Evolutionary conservation across 2,797 vertebrate species (phyloP).

Genomic region (Streptopelia turtur): DNA sequence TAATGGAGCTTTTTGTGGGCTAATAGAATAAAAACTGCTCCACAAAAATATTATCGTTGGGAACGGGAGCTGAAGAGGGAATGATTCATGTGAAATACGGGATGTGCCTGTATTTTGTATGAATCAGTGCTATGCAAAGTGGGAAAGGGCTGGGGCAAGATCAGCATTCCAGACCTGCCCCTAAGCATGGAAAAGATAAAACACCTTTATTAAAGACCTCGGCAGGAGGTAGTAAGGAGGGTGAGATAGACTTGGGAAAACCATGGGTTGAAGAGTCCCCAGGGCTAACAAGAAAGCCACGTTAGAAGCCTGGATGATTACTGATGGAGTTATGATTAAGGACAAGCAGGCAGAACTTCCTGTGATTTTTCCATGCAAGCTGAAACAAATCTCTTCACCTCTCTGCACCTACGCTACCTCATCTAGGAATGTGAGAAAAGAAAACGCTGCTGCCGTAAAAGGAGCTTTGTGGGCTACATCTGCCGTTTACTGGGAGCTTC

Average conservation of each 20-base stretch:
- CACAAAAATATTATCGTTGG: slow-evolving; percentile 51
- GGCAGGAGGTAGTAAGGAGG: background rate
- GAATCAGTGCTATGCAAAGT: slow-evolving; percentile 46
- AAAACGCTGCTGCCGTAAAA: background rate
- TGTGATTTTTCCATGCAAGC: background rate
- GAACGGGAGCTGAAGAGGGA: slow-evolving; percentile 53
- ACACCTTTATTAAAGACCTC: slow-evolving; percentile 12
- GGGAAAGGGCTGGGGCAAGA: background rate
- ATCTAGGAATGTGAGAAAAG: background rate
- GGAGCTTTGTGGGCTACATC: background rate
- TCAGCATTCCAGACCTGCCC: background rate
- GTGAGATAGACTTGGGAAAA: slow-evolving; percentile 31
- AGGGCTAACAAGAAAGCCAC: background rate
- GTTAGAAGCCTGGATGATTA: background rate
- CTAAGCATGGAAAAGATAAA: slow-evolving; percentile 51
- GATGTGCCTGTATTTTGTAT: slow-evolving; percentile 20
- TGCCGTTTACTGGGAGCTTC: background rate
- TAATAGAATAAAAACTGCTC: slow-evolving; percentile 63
- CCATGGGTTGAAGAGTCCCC: background rate
- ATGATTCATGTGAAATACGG: slow-evolving; percentile 61
- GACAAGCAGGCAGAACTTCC: slow-evolving; percentile 6
- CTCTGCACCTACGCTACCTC: background rate
- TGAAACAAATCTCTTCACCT: slow-evolving; percentile 14
- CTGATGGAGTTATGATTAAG: slow-evolving; percentile 28
- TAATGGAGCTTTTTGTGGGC: slow-evolving; percentile 62